Evolutionary conservation across 2,888 invertebrate genomes (phyloP).

Genomic region (Hirtodrosophila histrioides): DNA sequence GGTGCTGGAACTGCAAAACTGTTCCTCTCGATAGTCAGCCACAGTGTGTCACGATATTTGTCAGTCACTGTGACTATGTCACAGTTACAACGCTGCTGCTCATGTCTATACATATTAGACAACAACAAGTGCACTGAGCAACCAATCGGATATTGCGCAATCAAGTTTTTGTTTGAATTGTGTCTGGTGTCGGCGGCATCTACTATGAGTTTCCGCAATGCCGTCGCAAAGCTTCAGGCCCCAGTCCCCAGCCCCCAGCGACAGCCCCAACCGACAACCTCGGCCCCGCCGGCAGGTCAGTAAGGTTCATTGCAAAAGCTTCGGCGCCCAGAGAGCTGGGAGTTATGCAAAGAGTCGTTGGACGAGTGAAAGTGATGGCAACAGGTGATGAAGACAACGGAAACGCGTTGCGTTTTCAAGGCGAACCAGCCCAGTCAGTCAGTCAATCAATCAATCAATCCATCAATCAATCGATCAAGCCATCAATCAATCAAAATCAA

Average conservation of each 20-base stretch:
- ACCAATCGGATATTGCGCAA: constrained; percentile 73
- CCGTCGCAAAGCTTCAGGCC: constrained; percentile 9
- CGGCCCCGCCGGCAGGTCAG: constrained; percentile 36
- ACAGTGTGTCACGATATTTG: too few relatives aligned
- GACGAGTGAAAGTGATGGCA: constrained; percentile 61
- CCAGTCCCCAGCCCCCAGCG: not conserved
- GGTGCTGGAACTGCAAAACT: too few relatives aligned
- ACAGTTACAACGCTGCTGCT: too few relatives aligned
- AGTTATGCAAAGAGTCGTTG: constrained; percentile 58
- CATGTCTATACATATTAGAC: not conserved
- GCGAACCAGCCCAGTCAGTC: constrained; percentile 49
- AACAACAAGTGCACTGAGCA: constrained; percentile 7
- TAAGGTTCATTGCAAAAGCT: constrained; percentile 58
- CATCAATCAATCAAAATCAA: constrained; percentile 1
- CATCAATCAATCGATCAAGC: constrained; percentile 30
- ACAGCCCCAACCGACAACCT: not conserved
- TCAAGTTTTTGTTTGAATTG: constrained; percentile 33
- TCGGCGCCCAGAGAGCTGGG: not conserved
- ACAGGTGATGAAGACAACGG: constrained; percentile 50
- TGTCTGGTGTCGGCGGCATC: constrained; percentile 16
- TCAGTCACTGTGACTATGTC: too few relatives aligned
- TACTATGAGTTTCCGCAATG: constrained; percentile 59
- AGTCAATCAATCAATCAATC: constrained; percentile 30
- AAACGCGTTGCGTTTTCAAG: constrained; percentile 66
- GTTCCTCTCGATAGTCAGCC: too few relatives aligned